phyloP scores from a whole-genome alignment of 2,888 invertebrate genomes.

The Kuschelorhynchus macadamiae region DNA sequence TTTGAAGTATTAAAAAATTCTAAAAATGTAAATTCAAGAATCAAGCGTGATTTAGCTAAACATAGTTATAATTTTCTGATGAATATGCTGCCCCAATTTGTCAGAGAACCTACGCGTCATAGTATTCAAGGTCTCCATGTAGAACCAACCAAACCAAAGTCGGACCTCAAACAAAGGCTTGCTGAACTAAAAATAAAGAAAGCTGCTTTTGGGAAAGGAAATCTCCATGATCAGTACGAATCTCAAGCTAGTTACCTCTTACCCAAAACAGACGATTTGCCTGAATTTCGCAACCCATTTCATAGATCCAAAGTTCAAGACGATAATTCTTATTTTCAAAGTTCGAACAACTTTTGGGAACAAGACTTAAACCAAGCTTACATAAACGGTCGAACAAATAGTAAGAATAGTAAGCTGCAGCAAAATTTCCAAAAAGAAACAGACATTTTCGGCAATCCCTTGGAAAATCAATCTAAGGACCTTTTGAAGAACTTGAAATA shows the following conservation, averaged over 20 bases:
- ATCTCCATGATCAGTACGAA: slow-evolving; percentile 37
- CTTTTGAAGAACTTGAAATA: neutral
- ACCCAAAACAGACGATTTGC: neutral
- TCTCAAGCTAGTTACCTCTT: too few relatives aligned
- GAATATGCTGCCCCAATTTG: slow-evolving; percentile 57
- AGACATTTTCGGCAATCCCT: neutral
- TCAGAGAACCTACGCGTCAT: slow-evolving; percentile 55
- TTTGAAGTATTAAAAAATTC: too few relatives aligned
- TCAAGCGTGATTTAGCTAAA: slow-evolving; percentile 39
- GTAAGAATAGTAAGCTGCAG: too few relatives aligned
- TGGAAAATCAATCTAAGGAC: neutral
- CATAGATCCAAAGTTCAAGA: too few relatives aligned
- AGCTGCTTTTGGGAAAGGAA: slow-evolving; percentile 14
- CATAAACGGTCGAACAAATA: too few relatives aligned
- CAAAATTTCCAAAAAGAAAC: too few relatives aligned
- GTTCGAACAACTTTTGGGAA: too few relatives aligned
- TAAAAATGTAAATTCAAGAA: neutral
- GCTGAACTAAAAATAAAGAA: slow-evolving; percentile 38
- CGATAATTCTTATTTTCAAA: too few relatives aligned
- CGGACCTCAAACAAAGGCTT: slow-evolving; percentile 38
- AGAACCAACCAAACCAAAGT: slow-evolving; percentile 47
- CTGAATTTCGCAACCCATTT: too few relatives aligned
- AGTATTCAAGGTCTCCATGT: slow-evolving; percentile 49
- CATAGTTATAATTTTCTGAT: slow-evolving; percentile 55
- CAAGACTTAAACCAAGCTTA: too few relatives aligned